phyloP scores from a whole-genome alignment of 2,888 invertebrate species.

The Cybosia mesomella region DNA sequence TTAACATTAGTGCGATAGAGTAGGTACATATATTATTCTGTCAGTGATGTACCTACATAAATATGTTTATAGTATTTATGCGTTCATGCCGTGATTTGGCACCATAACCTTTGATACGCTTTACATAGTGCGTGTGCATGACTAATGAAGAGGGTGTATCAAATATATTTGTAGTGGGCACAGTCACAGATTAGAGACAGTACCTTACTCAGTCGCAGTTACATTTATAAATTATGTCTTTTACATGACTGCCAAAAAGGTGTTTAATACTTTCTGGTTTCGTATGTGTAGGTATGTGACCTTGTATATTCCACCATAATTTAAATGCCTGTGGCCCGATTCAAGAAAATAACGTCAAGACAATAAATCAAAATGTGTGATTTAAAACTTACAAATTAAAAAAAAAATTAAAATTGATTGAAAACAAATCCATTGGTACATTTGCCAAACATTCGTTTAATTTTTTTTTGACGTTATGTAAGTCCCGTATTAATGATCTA shows the following conservation, averaged over 20 bases:
- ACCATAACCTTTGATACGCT: conserved; percentile 32
- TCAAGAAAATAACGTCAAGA: too few species aligned
- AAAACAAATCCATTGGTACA: too few species aligned
- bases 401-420: too few species aligned
- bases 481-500: too few species aligned
- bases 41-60: background rate
- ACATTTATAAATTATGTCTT: background rate
- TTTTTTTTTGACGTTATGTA: too few species aligned
- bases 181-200: background rate
- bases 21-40: background rate
- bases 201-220: background rate
- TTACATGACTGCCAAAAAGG: background rate
- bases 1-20: background rate
- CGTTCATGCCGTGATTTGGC: conserved; percentile 31
- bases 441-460: too few species aligned
- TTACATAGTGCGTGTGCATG: conserved; percentile 35
- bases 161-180: conserved; percentile 20
- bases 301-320: too few species aligned
- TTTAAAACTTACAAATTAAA: too few species aligned
- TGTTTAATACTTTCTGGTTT: too few species aligned
- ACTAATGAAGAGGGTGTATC: conserved; percentile 41
- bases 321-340: too few species aligned
- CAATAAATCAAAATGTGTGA: too few species aligned
- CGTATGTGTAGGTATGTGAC: too few species aligned
- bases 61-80: background rate